phyloP scores from a whole-genome alignment of 2,888 invertebrate species.

The Cartodere bifasciata region DNA sequence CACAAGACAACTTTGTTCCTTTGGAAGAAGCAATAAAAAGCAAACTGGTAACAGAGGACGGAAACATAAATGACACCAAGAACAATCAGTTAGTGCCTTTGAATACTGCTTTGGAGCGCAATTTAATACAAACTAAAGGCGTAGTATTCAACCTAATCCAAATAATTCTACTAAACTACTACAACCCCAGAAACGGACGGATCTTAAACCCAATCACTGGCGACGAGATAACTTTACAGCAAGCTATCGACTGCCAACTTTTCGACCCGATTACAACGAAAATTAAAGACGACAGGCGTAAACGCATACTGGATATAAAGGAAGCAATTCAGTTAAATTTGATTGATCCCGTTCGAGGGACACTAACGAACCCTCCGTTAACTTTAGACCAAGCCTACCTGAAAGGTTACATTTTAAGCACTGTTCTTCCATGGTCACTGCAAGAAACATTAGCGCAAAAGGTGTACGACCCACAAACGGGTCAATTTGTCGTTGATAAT shows the following conservation, averaged over 20 bases:
- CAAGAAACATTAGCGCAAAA: constrained; percentile 74
- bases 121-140: constrained; percentile 55
- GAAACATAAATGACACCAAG: constrained; percentile 60
- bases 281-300: constrained; percentile 60
- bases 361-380: constrained; percentile 54
- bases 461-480: constrained; percentile 62
- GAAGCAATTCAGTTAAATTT: constrained; percentile 59
- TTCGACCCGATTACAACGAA: constrained; percentile 59
- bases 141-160: constrained; percentile 61
- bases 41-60: constrained; percentile 55
- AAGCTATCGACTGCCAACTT: constrained; percentile 60
- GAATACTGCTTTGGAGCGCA: constrained; percentile 55
- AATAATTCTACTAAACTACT: constrained; percentile 64
- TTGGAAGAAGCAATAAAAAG: constrained; percentile 61
- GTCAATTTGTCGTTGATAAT: constrained; percentile 57
- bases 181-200: constrained; percentile 56
- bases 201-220: constrained; percentile 69
- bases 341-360: constrained; percentile 56
- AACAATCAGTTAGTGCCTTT: constrained; percentile 56
- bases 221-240: constrained; percentile 56
- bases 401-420: constrained; percentile 69
- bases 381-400: constrained; percentile 67
- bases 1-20: constrained; percentile 55
- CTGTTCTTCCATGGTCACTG: constrained; percentile 66
- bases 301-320: constrained; percentile 51